Base-by-base conservation (phyloP, 1,140 invertebrate genomes). In the Meloidogyne hapla region DNA sequence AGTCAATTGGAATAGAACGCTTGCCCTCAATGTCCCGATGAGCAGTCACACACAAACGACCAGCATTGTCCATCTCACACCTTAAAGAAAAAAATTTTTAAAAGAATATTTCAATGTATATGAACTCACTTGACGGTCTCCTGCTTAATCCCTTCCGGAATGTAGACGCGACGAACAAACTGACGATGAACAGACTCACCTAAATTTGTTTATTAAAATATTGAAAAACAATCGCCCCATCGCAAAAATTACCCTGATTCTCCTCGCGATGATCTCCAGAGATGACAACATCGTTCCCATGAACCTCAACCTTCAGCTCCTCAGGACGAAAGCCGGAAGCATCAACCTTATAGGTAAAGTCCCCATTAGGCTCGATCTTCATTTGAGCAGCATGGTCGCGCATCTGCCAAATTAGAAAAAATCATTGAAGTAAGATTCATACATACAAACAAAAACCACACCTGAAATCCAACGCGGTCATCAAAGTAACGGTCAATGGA, bases 101-200 rank as follows among this genome's bases (percentile, higher is more conserved):
- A 33, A 33, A 33, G 0, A 33, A 6, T 4, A 33, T 33, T 0
- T 33, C 33, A 33, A 4, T 6, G 4, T 33, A 33, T 6, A 33
- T n/a, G 9, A 33, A 33, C 33, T 33, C 33, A 33, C 33, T 33
- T 33, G 9, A 33, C 33, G 9, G 33, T 26, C 69, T 71, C 69
- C 69, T 71, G 48, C 12, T 71, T 42, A 33, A 42, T 18, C 10
- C 69, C 69, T n/a, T 71, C 42, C 40, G 69, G 69, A 42, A 71
- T 71, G 40, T 23, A 56, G 9, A 71, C 69, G 26, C 69, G 69
- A 23, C 69, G 69, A 62, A 71, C 21, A 15, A 71, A 71, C 42
- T 71, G 69, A 25, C 69, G 69, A 13, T 71, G 69, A 26, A 71
- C 69, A 25, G 69, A 56, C 38, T 71, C 69, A 42, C 23, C 69